Conservation (phyloP, 2,113 vertebrate species). For the Buteo buteo region DNA sequence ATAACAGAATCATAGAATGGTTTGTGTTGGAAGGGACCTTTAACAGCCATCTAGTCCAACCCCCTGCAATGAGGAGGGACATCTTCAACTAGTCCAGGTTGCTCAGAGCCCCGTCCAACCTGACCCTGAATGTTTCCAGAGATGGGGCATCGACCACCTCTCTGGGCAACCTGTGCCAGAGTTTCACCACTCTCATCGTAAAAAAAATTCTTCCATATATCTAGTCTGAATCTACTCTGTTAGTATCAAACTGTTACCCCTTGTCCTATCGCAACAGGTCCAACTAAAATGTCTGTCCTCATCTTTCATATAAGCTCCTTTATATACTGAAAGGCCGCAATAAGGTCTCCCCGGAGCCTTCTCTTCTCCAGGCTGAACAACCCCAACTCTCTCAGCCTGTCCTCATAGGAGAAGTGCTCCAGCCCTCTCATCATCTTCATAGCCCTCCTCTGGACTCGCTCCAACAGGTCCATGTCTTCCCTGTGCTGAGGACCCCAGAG, state of each 20-base stretch:
- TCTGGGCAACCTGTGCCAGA: background rate
- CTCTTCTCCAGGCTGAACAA: background rate
- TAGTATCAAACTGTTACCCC: background rate
- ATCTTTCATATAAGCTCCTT: background rate
- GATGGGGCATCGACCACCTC: too few relatives aligned
- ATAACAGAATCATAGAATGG: background rate
- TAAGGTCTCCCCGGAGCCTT: fast-evolving
- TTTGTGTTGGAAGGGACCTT: background rate
- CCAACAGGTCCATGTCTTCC: fast-evolving
- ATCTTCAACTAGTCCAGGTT: background rate
- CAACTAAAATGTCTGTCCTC: background rate
- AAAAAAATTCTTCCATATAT: background rate
- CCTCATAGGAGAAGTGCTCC: fast-evolving
- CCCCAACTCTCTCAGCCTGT: background rate
- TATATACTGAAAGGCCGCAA: fast-evolving
- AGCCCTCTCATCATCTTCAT: too few relatives aligned
- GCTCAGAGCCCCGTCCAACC: background rate
- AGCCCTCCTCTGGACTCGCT: fast-evolving
- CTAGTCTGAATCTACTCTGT: background rate
- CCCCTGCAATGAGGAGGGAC: fast-evolving
- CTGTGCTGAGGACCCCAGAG: fast-evolving
- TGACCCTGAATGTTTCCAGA: background rate
- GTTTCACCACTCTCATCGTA: fast-evolving
- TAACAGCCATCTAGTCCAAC: background rate
- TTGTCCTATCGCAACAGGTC: fast-evolving